Evolutionary conservation across 2,888 invertebrate genomes (phyloP).

Genomic region (Cryptus armator): DNA sequence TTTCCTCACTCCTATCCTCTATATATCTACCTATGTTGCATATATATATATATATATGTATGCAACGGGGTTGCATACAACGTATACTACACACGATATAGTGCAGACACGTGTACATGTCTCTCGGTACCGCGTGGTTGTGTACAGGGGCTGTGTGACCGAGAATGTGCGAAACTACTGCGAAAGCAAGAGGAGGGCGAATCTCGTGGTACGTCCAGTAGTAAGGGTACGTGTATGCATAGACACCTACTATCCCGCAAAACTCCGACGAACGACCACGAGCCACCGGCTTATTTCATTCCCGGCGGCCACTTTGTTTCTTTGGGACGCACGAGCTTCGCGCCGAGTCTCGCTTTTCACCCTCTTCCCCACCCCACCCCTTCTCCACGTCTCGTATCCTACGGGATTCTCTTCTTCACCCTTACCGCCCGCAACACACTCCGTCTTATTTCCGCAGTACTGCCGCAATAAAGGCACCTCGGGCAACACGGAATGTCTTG

Average conservation of each 20-base stretch:
- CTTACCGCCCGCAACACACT: conserved; percentile 34
- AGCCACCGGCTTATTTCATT: conserved; percentile 64
- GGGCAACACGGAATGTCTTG: background rate
- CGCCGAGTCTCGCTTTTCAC: conserved; percentile 20
- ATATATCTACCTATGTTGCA: background rate
- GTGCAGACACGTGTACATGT: conserved; percentile 30
- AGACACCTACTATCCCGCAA: conserved; percentile 49
- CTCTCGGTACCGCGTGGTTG: background rate
- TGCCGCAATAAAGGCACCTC: conserved; percentile 53
- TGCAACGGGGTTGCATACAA: conserved; percentile 7
- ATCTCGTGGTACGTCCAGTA: conserved; percentile 16
- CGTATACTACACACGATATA: conserved; percentile 17
- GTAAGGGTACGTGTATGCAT: conserved; percentile 44
- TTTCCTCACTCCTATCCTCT: conserved; percentile 14
- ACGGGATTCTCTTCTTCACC: conserved; percentile 44
- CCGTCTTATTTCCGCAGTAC: conserved; percentile 49
- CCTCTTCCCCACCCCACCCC: conserved; percentile 36
- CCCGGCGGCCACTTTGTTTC: conserved; percentile 62
- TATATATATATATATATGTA: background rate
- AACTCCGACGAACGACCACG: conserved; percentile 32
- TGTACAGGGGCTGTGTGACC: conserved; percentile 19
- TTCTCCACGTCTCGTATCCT: conserved; percentile 34
- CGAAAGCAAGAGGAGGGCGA: conserved; percentile 26
- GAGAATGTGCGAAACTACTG: conserved; percentile 52
- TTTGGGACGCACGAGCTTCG: conserved; percentile 36